Percentiles rank a stretch among this genome's conserved stretches.
Evolutionary conservation across 1,140 invertebrate genomes (phyloP).

Genomic region (Brachionus rubens): DNA sequence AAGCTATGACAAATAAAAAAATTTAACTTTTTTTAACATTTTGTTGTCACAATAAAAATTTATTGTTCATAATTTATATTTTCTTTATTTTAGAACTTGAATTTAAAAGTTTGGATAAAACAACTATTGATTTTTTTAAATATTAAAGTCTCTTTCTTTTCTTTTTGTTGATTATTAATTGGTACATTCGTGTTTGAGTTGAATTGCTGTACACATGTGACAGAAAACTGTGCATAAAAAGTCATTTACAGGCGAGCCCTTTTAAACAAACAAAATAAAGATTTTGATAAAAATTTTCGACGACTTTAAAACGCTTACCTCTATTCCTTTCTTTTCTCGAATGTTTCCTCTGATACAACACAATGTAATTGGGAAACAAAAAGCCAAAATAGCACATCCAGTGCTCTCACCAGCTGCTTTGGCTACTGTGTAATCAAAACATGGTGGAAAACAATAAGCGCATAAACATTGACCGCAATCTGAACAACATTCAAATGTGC

Average conservation of each 20-base stretch:
- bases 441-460: constrained; percentile 19
- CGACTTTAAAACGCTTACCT: not conserved
- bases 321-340: not conserved
- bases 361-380: not conserved
- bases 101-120: too few species aligned
- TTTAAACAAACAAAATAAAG: not conserved
- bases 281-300: not conserved
- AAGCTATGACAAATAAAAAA: too few species aligned
- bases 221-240: not conserved
- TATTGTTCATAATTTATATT: too few species aligned
- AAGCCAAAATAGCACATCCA: not conserved
- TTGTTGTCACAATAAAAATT: too few species aligned
- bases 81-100: too few species aligned
- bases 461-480: not conserved
- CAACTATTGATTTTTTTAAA: too few species aligned
- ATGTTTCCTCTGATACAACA: not conserved
- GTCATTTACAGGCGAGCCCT: not conserved
- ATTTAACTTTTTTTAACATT: too few species aligned
- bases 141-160: too few species aligned
- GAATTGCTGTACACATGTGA: not conserved
- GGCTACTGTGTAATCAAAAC: not conserved
- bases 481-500: not conserved
- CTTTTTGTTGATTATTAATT: too few species aligned
- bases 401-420: not conserved
- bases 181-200: not conserved